A percentile compares a stretch with the other conserved stretches of the same genome.
These are phyloP conservation scores for Saguinus imperator DNA, from an alignment of 2,113 vertebrate genomes.

Conservation along the genomic window DNA sequence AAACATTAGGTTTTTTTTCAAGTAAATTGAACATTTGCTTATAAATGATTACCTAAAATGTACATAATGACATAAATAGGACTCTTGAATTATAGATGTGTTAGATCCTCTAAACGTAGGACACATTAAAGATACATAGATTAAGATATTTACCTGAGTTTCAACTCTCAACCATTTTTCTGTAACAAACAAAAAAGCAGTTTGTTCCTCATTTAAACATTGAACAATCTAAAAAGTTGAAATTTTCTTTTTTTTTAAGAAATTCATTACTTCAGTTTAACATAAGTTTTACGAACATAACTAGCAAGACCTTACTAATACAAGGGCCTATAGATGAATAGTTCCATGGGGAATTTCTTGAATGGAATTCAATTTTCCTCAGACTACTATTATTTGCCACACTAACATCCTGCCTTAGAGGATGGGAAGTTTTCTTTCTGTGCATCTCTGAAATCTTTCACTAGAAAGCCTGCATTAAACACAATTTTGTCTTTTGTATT, in stretches of 20 bases:
- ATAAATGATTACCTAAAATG: not conserved
- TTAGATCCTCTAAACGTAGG: not conserved
- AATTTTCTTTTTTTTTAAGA: not conserved
- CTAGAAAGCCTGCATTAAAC: not conserved
- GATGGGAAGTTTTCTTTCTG: not conserved
- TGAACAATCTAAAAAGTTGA: not conserved
- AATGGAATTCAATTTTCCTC: not conserved
- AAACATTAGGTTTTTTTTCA: not conserved
- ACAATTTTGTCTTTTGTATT: not conserved
- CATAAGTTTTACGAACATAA: not conserved
- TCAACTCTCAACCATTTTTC: not conserved
- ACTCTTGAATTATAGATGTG: not conserved
- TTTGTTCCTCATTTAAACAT: not conserved
- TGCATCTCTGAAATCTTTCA: not conserved
- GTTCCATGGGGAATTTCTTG: not conserved
- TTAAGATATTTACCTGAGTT: not conserved
- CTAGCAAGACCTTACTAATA: not conserved
- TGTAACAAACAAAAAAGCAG: not conserved
- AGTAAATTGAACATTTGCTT: not conserved
- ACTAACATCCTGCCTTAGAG: not conserved
- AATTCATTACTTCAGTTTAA: not conserved
- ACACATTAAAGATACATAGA: not conserved
- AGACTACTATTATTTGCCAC: not conserved
- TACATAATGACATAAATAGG: not conserved
- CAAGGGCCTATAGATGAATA: not conserved